Evolutionary conservation across 2,797 vertebrate species (phyloP), one percentile per base, ranked within the genome.

Genomic region (Microhierax caerulescens): DNA sequence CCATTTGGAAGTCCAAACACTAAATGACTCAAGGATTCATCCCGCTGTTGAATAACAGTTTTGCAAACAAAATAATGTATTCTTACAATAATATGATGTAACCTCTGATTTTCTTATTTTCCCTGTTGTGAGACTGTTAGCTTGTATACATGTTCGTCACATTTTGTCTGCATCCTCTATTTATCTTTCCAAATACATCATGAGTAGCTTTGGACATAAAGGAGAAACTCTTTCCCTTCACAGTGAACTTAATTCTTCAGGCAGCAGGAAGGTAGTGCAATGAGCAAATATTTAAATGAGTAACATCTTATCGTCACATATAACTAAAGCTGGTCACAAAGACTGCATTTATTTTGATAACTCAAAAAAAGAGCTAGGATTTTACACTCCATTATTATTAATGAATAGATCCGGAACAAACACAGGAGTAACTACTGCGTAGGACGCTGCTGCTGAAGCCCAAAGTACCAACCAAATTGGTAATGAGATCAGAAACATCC

Each of bases 21-120:
- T 47, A 90, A 60, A 95, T 96, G 96, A 95, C 77, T 96, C 93
- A 97, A 96, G 70, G 86, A 94, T 85, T 93, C 60, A 88, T 89
- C 84, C 84, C 30, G 6, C 77, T 93, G 85, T 91, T 89, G 90
- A 96, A 84, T 92, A 96, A 94, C 85, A 92, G 61, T 87, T 95
- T 64, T 91, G 83, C 95, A 96, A 96, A 92, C 87, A 94, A 96
- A 96, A 87, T 83, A 85, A 85, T 74, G 61, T 91, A 93, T 67
- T 90, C 77, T 92, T 89, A 79, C 65, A 95, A 81, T 59, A 80
- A 59, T 21, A 73, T 81, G 80, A 95, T 74, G 72, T 93, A 95
- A 93, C 67, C 51, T 75, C 85, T 28, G 74, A 91, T 78, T 81
- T 91, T 82, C 48, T 86, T 28, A 50, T 91, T 88, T 88, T 64